Base-by-base conservation (phyloP, 2,113 vertebrate genomes). In the Scomber scombrus region DNA sequence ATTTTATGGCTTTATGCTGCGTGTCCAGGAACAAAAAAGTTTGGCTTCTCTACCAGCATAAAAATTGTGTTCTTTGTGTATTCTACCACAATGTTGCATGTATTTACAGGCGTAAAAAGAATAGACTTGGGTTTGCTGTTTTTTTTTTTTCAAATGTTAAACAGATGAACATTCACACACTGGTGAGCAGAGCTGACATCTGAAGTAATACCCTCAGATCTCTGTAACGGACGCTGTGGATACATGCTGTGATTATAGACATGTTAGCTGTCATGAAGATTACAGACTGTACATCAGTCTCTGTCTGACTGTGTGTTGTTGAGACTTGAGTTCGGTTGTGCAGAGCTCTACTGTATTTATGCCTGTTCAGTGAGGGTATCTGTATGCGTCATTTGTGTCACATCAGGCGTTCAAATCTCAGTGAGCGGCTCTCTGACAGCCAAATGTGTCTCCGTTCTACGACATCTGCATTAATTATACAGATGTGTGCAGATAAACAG, bases 381-480 rank as follows among this genome's bases (percentile, higher is more conserved):
- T 16, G 56, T 47, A 23, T 45, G 47, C 0, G 10, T 64, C 26
- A 47, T 66, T 29, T 10, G 63, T 23, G 78, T n/a, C 13, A 0
- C 49, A 46, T 71, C 62, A 45, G 63, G 57, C 12, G 11, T 80
- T 49, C 64, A 49, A 80, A 85, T 73, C 62, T 26, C 62, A 57
- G 52, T 0, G 43, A 83, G 47, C 8, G 9, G 15, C 60, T 77
- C 52, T 73, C 60, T 75, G 71, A 85, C 88, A 75, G 82, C 26
- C 47, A 29, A 71, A 82, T 45, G 45, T 63, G 2, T 58, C 60
- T 29, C 63, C 21, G 5, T 12, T 60, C 15, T 2, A 1, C 63
- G 82, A 84, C 78, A 71, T 50, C 34, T 78, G 80, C 79, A 61
- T 86, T 80, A 71, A 88, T 88, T 84, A 79, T 13, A 63, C 18